These are phyloP conservation scores for Dasyurus viverrinus DNA, from an alignment of 2,113 vertebrate species.

Conservation along the genomic window DNA sequence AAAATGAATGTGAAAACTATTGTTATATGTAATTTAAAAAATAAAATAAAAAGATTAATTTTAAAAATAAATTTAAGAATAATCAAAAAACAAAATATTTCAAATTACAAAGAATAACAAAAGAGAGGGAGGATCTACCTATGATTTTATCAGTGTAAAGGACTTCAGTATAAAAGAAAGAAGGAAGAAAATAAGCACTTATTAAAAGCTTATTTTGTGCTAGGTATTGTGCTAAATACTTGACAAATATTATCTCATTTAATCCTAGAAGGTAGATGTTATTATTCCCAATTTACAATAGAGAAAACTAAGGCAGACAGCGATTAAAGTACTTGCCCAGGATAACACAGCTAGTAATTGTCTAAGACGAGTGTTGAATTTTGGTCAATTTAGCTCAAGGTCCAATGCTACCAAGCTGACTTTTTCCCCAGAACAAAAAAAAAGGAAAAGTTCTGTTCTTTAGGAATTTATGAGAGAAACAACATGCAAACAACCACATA, in stretches of 20 bases:
- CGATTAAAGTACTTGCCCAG: not conserved
- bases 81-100: not conserved
- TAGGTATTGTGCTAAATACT: not conserved
- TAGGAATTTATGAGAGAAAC: not conserved
- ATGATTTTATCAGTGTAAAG: not conserved
- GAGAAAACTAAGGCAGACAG: not conserved
- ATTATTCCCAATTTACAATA: not conserved
- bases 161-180: not conserved
- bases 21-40: no score
- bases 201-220: not conserved
- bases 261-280: not conserved
- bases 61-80: not conserved
- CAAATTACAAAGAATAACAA: not conserved
- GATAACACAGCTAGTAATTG: not conserved
- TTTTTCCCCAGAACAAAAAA: not conserved
- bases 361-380: not conserved
- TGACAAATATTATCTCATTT: not conserved
- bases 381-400: not conserved
- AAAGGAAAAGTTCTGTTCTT: not conserved
- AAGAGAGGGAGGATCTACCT: not conserved
- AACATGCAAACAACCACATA: not conserved
- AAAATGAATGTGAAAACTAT: no score
- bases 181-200: not conserved
- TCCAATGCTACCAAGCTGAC: not conserved
- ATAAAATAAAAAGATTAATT: not conserved